Base-by-base conservation (phyloP, 35 echinoderm and acorn worm genomes). In the Acanthaster planci region DNA sequence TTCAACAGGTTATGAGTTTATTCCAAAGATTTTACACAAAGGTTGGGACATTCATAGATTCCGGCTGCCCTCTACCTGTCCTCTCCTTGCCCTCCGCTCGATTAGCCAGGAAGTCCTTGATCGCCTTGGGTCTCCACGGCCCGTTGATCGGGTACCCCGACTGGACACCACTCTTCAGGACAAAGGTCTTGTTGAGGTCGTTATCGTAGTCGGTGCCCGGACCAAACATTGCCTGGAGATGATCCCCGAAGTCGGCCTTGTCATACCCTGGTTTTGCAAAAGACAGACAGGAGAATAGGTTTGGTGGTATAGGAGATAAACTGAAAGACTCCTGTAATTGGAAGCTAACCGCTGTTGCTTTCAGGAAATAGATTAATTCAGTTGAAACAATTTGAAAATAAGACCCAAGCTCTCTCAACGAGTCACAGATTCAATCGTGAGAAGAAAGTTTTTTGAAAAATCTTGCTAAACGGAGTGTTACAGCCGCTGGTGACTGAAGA, bases 51-150 rank as follows among this genome's bases (percentile, higher is more conserved):
- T n/a, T n/a, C n/a, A n/a, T n/a, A 47, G 42, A 6, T 4, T 47
- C 42, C 42, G 42, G 12, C 30, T 72, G 64, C 14, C 18, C 7
- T 82, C 6, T 50, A 91, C 89, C 82, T 64, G 82, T 91, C 57
- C 36, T 52, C 34, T 84, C 40, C 18, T 58, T 77, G 4, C 76
- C 56, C 10, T 75, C 29, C 30, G 51, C 23, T 30, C 55, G 60
- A 15, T 91, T 91, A 1, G 40, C 27, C 15, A 86, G 37, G 75
- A 91, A 91, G 54, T 91, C 75, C 44, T 91, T 91, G 4, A 91
- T 51, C 51, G 60, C 52, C 15, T 40, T 23, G 23, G 84, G 29
- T 15, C 76, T 77, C 89, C 89, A 91, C 4, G 89, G 58, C 47
- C 82, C 89, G 10, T 85, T n/a, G 76, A 91, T 91, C 67, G 89